phyloP scores from a whole-genome alignment of 2,797 vertebrate species.

The Lutjanus argentimaculatus region DNA sequence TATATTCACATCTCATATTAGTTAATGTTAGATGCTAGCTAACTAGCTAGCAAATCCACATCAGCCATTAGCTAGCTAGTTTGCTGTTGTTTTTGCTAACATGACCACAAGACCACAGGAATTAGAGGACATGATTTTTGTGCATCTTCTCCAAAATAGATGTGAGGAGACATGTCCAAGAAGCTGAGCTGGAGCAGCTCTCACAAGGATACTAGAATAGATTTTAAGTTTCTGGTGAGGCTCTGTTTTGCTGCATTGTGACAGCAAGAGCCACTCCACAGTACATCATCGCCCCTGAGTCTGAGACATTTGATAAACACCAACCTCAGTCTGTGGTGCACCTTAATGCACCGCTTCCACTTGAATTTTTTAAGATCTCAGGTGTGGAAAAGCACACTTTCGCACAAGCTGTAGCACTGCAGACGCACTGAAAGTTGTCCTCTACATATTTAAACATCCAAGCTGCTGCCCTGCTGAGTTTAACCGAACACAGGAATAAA shows the following conservation, averaged over 20 bases:
- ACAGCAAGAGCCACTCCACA: constrained; percentile 43
- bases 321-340: constrained; percentile 13
- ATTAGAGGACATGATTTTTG: background rate
- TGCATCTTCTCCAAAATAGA: background rate
- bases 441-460: constrained; percentile 65
- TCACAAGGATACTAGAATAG: constrained; percentile 1
- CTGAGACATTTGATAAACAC: constrained; percentile 51
- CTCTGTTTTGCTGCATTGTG: constrained; percentile 42
- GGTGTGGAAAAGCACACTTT: constrained; percentile 48
- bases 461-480: constrained; percentile 34
- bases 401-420: background rate
- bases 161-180: constrained; percentile 6
- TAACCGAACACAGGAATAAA: constrained; percentile 24
- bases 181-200: constrained; percentile 23
- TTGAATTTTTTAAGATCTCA: constrained; percentile 54
- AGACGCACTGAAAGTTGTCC: constrained; percentile 32
- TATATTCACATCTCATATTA: too few relatives aligned
- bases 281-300: constrained; percentile 17
- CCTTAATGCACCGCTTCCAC: constrained; percentile 44
- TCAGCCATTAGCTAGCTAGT: too few relatives aligned
- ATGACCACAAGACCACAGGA: background rate
- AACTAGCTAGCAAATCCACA: too few relatives aligned
- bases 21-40: too few relatives aligned
- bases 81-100: too few relatives aligned
- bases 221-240: constrained; percentile 13